Evolutionary conservation across 2,888 invertebrate species (phyloP).

Genomic region (Julus scandinavius): DNA sequence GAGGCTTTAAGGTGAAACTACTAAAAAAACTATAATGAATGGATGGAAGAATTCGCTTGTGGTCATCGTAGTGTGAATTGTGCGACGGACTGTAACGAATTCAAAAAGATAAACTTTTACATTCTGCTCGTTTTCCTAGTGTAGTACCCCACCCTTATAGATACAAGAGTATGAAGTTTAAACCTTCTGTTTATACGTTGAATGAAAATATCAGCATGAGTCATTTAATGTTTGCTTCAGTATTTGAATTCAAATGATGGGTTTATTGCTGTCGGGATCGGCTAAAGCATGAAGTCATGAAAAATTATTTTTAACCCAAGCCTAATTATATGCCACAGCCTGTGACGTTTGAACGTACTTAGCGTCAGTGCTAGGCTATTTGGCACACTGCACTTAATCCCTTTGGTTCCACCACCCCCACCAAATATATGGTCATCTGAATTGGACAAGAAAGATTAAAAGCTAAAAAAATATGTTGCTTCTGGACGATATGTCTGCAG

Average conservation of each 20-base stretch:
- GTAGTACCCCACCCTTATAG: neutral
- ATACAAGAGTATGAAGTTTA: neutral
- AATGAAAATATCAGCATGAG: neutral
- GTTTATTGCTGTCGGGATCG: neutral
- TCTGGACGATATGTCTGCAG: no score
- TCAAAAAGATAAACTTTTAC: neutral
- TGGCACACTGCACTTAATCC: neutral
- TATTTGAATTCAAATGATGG: conserved; percentile 1
- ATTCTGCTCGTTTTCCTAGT: neutral
- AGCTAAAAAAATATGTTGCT: no score
- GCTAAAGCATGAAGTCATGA: no score
- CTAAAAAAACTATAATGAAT: neutral
- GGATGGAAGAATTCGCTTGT: neutral
- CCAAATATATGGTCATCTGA: no score
- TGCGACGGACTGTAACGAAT: no score
- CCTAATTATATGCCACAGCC: neutral
- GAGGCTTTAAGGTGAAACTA: no score
- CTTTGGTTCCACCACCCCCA: no score
- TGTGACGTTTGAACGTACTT: neutral
- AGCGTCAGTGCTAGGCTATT: neutral
- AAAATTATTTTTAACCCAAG: neutral
- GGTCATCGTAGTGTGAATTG: neutral
- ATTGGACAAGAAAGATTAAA: no score
- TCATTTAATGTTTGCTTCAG: conserved; percentile 24
- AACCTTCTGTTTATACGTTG: neutral